These are phyloP conservation scores for Podiceps cristatus DNA, from an alignment of 2,113 vertebrate genomes.

Conservation along the genomic window DNA sequence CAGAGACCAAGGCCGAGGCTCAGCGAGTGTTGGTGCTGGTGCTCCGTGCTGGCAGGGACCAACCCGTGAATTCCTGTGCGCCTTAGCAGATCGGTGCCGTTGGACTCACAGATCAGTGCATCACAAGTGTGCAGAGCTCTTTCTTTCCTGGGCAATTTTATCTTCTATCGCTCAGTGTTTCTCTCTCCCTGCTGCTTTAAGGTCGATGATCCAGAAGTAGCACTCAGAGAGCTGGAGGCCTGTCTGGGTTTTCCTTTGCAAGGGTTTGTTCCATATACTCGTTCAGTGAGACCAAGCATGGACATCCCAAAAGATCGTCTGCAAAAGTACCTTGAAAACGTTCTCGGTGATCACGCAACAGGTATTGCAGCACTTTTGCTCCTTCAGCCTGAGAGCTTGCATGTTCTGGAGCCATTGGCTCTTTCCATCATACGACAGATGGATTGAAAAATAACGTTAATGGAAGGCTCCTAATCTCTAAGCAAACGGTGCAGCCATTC, in stretches of 20 bases:
- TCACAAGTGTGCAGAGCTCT: background rate
- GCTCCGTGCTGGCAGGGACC: background rate
- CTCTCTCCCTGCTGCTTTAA: constrained; percentile 30
- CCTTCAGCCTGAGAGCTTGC: background rate
- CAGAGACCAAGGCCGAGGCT: background rate
- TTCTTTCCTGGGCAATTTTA: background rate
- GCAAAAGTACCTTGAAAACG: constrained; percentile 74
- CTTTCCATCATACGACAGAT: background rate
- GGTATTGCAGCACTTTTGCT: constrained; percentile 59
- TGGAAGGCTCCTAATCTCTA: background rate
- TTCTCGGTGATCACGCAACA: constrained; percentile 56
- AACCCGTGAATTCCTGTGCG: background rate
- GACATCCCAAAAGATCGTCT: constrained; percentile 75
- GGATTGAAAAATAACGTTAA: background rate
- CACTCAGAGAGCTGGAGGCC: constrained; percentile 78
- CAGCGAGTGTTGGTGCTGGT: background rate
- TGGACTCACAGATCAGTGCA: background rate
- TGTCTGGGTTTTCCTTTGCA: constrained; percentile 76
- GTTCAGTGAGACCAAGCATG: constrained; percentile 58
- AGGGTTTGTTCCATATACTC: constrained; percentile 56
- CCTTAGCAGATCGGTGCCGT: background rate
- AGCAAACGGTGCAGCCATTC: background rate
- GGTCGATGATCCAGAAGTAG: constrained; percentile 74
- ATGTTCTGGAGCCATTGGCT: background rate
- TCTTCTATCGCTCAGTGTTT: background rate